Evolutionary conservation across 1,140 invertebrate genomes (phyloP).

Genomic region (Bombus pascuorum): DNA sequence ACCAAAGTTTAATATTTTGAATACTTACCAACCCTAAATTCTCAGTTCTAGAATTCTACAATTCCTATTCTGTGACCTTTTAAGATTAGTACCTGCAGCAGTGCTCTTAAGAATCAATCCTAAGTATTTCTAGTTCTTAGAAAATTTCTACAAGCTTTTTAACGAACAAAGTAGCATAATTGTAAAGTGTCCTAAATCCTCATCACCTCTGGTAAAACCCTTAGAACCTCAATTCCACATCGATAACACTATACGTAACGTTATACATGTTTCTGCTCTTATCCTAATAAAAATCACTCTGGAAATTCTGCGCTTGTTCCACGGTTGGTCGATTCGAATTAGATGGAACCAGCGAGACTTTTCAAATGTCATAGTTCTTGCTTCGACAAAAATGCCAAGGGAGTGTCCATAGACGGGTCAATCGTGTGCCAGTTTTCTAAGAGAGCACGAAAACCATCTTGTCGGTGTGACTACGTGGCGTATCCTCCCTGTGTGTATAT

Average conservation of each 20-base stretch:
- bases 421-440: neutral
- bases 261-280: neutral
- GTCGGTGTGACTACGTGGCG: neutral
- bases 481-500: neutral
- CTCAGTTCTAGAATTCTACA: neutral
- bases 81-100: too few relatives aligned
- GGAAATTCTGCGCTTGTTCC: neutral
- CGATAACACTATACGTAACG: too few relatives aligned
- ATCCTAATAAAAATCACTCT: neutral
- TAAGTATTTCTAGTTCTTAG: neutral
- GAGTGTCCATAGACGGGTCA: neutral
- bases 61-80: neutral
- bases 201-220: rapidly evolving
- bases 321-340: neutral
- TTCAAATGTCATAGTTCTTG: neutral
- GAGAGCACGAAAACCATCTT: conserved; percentile 15
- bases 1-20: too few relatives aligned
- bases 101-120: too few relatives aligned
- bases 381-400: neutral
- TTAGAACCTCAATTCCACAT: neutral
- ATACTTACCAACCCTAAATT: too few relatives aligned
- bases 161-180: too few relatives aligned
- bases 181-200: too few relatives aligned
- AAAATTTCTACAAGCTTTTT: too few relatives aligned
- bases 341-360: neutral